Conservation (phyloP, 1,140 invertebrate species). For the Drosophila mojavensis region DNA sequence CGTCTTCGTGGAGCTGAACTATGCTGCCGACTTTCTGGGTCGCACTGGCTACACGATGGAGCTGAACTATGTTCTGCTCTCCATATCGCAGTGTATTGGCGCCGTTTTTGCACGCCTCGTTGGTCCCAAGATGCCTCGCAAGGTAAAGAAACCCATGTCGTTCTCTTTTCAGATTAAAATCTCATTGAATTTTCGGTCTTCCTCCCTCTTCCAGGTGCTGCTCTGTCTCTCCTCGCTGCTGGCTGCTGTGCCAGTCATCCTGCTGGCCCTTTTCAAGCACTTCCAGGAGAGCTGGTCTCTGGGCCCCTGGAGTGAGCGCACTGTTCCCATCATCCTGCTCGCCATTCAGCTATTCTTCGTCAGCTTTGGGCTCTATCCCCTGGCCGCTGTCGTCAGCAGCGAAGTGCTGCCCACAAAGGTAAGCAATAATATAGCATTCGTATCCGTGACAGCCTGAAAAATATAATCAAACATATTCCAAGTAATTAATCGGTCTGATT, state of each 20-base stretch:
- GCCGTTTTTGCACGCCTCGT: slow-evolving; percentile 51
- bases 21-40: slow-evolving; percentile 62
- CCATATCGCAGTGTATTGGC: slow-evolving; percentile 54
- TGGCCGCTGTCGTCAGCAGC: slow-evolving; percentile 65
- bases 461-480: no score
- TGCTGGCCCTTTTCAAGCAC: slow-evolving; percentile 57
- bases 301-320: slow-evolving; percentile 36
- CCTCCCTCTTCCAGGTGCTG: slow-evolving; percentile 38
- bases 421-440: slow-evolving; percentile 7
- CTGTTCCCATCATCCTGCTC: slow-evolving; percentile 63
- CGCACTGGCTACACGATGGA: slow-evolving; percentile 57
- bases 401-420: slow-evolving; percentile 76
- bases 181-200: not conserved
- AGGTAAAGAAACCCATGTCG: slow-evolving; percentile 27
- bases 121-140: slow-evolving; percentile 56
- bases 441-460: no score
- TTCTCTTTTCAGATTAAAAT: not conserved
- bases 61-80: slow-evolving; percentile 55
- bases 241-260: slow-evolving; percentile 51
- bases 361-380: slow-evolving; percentile 67
- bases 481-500: no score
- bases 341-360: slow-evolving; percentile 58
- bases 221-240: slow-evolving; percentile 64
- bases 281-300: slow-evolving; percentile 35
- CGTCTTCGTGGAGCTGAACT: slow-evolving; percentile 65